A percentile compares a stretch with the other conserved stretches of the same genome.
phyloP scores from a whole-genome alignment of 2,797 vertebrate genomes.

The Lemur catta region DNA sequence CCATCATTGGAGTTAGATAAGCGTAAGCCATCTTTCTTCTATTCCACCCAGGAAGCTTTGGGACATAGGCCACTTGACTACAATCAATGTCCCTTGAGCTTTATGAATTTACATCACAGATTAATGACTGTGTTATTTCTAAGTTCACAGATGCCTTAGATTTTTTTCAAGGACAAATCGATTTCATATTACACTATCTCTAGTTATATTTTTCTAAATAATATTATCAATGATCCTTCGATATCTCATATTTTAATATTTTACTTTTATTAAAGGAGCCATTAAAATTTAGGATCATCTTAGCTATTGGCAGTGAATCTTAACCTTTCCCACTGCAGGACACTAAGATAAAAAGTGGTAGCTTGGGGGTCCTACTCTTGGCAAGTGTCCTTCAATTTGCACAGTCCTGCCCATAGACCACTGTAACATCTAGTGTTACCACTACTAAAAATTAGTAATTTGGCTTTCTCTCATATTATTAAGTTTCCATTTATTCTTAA shows the following conservation, averaged over 20 bases:
- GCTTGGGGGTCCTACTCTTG: not conserved
- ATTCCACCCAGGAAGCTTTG: not conserved
- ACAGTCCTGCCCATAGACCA: not conserved
- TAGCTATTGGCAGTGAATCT: not conserved
- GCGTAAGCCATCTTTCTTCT: not conserved
- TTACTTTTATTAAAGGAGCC: not conserved
- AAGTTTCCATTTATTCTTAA: not conserved
- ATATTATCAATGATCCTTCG: not conserved
- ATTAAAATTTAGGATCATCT: not conserved
- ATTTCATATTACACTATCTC: not conserved
- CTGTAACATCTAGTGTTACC: not conserved
- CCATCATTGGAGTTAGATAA: not conserved
- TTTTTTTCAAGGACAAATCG: slow-evolving; percentile 9
- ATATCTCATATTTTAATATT: not conserved
- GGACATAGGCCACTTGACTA: not conserved
- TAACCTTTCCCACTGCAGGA: not conserved
- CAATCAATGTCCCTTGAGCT: not conserved
- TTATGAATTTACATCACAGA: not conserved
- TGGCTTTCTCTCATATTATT: not conserved
- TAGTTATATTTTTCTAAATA: not conserved
- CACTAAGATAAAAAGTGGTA: not conserved
- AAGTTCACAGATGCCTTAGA: not conserved
- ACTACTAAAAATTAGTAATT: not conserved
- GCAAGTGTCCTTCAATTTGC: not conserved
- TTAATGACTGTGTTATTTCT: not conserved